Percentiles rank a stretch among this genome's conserved stretches.
Evolutionary conservation across 2,113 vertebrate species (phyloP).

Genomic region (Vulpes lagopus): DNA sequence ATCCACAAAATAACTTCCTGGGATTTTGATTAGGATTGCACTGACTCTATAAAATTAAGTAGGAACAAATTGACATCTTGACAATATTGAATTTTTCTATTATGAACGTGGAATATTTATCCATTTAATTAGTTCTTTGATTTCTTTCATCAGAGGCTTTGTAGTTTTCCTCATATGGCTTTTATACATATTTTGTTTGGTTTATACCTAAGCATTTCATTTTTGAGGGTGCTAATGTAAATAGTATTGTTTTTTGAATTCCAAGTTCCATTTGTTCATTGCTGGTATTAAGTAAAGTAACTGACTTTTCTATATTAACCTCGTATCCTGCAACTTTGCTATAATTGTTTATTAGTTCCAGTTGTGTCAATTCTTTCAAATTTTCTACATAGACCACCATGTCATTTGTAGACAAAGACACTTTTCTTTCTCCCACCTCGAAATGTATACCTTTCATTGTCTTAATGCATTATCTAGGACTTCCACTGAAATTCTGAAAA

Average conservation of each 20-base stretch:
- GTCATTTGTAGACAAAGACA: not conserved
- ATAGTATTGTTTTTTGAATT: not conserved
- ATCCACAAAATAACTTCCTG: not conserved
- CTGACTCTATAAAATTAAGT: not conserved
- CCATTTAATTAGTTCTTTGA: not conserved
- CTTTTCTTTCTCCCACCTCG: not conserved
- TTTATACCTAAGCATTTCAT: slow-evolving; percentile 22
- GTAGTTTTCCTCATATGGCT: not conserved
- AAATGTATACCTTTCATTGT: not conserved
- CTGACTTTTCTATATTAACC: not conserved
- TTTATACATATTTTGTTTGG: not conserved
- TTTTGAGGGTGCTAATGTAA: not conserved
- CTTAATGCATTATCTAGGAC: not conserved
- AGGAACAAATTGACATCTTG: not conserved
- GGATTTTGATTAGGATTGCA: not conserved
- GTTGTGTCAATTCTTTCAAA: not conserved
- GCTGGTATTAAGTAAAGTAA: not conserved
- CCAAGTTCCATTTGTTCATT: not conserved
- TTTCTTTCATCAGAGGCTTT: not conserved
- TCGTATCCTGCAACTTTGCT: not conserved
- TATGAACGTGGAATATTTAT: not conserved
- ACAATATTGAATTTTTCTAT: not conserved
- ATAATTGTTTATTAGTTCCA: not conserved
- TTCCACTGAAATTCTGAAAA: not conserved
- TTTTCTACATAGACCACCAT: not conserved